These are phyloP conservation scores for Pituophis catenifer DNA, from an alignment of 2,113 vertebrate species.

Conservation along the genomic window DNA sequence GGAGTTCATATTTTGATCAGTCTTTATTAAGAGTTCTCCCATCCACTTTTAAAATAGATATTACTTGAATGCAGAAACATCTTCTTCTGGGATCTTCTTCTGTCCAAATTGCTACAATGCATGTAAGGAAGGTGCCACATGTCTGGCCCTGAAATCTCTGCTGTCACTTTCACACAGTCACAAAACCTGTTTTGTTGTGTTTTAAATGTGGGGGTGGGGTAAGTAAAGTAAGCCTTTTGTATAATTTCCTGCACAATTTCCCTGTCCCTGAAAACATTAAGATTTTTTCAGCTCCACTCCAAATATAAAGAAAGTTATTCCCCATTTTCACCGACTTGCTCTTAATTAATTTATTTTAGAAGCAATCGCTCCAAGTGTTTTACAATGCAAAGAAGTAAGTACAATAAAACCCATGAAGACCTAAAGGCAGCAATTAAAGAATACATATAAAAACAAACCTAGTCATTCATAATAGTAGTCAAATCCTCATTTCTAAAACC, in stretches of 20 bases:
- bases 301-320: not conserved
- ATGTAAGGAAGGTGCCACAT: not conserved
- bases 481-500: not conserved
- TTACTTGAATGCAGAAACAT: not conserved
- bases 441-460: not conserved
- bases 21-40: not conserved
- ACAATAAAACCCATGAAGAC: not conserved
- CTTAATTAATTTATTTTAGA: not conserved
- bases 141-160: not conserved
- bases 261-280: not conserved
- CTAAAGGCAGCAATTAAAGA: not conserved
- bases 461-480: not conserved
- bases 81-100: not conserved
- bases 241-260: not conserved
- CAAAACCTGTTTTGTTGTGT: not conserved
- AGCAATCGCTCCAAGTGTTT: not conserved
- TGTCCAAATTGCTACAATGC: not conserved
- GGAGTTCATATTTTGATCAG: not conserved
- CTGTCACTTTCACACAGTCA: not conserved
- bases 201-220: not conserved
- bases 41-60: not conserved
- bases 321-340: not conserved
- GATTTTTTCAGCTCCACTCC: not conserved
- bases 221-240: not conserved
- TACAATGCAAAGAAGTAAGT: not conserved